Conservation (phyloP, 2,888 invertebrate species). For the Anticlea derivata region DNA sequence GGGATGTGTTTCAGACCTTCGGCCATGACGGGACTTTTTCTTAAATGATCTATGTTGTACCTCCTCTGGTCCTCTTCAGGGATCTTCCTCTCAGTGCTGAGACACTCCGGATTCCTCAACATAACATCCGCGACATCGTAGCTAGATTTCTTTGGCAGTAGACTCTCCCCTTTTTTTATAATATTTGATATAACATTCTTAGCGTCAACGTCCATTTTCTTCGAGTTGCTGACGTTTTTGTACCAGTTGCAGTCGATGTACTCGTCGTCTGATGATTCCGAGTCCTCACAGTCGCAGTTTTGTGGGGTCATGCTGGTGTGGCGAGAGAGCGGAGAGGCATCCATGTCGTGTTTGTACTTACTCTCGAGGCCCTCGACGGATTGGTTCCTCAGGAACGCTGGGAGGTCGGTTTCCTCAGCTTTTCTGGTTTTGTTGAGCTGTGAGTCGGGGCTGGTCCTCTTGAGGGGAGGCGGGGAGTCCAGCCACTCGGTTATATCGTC, state of each 20-base stretch:
- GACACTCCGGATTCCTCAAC: slow-evolving; percentile 46
- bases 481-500: slow-evolving; percentile 77
- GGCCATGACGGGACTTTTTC: slow-evolving; percentile 52
- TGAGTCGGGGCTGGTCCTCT: slow-evolving; percentile 58
- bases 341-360: slow-evolving; percentile 50
- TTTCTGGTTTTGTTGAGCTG: slow-evolving; percentile 53
- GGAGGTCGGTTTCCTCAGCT: slow-evolving; percentile 43
- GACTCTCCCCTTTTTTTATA: slow-evolving; percentile 54
- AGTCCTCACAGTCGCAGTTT: slow-evolving; percentile 40
- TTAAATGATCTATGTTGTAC: slow-evolving; percentile 61
- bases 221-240: slow-evolving; percentile 45
- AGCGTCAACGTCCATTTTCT: slow-evolving; percentile 53
- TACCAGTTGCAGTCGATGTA: slow-evolving; percentile 46
- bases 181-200: slow-evolving; percentile 49
- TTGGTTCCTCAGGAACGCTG: slow-evolving; percentile 73
- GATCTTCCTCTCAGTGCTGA: slow-evolving; percentile 49
- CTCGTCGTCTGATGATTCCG: slow-evolving; percentile 54
- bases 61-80: slow-evolving; percentile 57
- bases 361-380: slow-evolving; percentile 72
- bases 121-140: slow-evolving; percentile 62
- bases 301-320: slow-evolving; percentile 59
- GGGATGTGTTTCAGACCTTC: slow-evolving; percentile 57
- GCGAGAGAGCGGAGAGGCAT: slow-evolving; percentile 52
- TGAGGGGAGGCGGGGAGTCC: slow-evolving; percentile 64
- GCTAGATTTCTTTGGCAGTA: slow-evolving; percentile 57